Percentiles rank a stretch among this genome's conserved stretches.
phyloP scores from a whole-genome alignment of 2,888 invertebrate genomes.

The Odiellus spinosus region DNA sequence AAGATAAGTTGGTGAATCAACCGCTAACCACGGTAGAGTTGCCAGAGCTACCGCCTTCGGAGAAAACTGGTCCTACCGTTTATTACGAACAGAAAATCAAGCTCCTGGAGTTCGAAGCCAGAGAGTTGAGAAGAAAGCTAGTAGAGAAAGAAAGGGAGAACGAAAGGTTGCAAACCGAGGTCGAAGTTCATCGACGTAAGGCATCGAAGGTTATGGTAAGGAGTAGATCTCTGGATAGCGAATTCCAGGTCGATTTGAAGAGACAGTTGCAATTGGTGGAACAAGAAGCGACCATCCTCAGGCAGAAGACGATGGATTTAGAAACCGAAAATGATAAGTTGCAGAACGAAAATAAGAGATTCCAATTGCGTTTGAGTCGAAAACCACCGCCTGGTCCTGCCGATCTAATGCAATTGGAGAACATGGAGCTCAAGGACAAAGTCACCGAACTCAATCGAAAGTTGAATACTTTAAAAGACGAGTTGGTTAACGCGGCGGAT shows the following conservation, averaged over 20 bases:
- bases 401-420: conserved; percentile 24
- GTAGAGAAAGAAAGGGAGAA: conserved; percentile 62
- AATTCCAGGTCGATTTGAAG: conserved; percentile 43
- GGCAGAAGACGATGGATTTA: conserved; percentile 39
- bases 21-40: conserved; percentile 16
- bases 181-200: conserved; percentile 35
- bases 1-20: conserved; percentile 44
- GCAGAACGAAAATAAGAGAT: conserved; percentile 51
- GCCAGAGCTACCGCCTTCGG: conserved; percentile 10
- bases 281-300: conserved; percentile 52
- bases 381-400: conserved; percentile 22
- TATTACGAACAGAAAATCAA: conserved; percentile 47
- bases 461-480: conserved; percentile 9
- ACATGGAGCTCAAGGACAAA: conserved; percentile 41
- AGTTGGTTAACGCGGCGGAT: conserved; percentile 8
- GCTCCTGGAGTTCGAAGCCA: conserved; percentile 45
- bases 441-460: conserved; percentile 43
- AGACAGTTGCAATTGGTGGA: conserved; percentile 58
- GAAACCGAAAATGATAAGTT: conserved; percentile 62
- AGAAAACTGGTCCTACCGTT: conserved; percentile 26
- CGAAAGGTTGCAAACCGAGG: conserved; percentile 54
- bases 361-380: conserved; percentile 37
- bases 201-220: conserved; percentile 24
- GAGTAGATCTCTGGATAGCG: conserved; percentile 30
- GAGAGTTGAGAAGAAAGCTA: conserved; percentile 53